Evolutionary conservation across 2,888 invertebrate genomes (phyloP).

Genomic region (Incurvaria masculella): DNA sequence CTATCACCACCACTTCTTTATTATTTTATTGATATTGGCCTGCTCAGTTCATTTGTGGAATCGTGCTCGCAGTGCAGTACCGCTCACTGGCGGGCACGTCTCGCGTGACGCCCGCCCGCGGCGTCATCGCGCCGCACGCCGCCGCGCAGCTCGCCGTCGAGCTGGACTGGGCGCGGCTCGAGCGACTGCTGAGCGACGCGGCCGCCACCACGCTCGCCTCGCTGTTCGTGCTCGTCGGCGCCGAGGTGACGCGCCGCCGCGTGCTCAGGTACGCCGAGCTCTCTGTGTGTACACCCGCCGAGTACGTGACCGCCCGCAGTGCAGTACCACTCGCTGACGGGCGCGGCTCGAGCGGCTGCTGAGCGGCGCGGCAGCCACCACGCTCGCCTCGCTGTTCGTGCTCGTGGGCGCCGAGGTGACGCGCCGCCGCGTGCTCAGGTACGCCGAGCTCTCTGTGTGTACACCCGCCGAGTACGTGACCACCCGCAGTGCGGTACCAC

Average conservation of each 20-base stretch:
- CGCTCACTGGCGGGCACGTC: slow-evolving; percentile 23
- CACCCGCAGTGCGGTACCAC: not conserved
- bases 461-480: too few species aligned
- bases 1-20: not conserved
- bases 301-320: too few species aligned
- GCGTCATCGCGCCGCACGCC: slow-evolving; percentile 21
- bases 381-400: slow-evolving; percentile 32
- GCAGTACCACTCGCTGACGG: slow-evolving; percentile 17
- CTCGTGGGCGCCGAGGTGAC: slow-evolving; percentile 38
- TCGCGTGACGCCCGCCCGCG: slow-evolving; percentile 24
- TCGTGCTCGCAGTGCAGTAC: not conserved
- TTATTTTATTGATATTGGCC: not conserved
- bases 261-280: slow-evolving; percentile 30
- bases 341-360: slow-evolving; percentile 31
- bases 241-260: slow-evolving; percentile 32
- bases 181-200: slow-evolving; percentile 27
- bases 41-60: not conserved
- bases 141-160: too few species aligned
- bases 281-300: too few species aligned
- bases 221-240: slow-evolving; percentile 35
- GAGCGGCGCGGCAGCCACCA: slow-evolving; percentile 21
- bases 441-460: not conserved
- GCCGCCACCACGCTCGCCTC: slow-evolving; percentile 29
- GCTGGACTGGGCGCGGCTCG: slow-evolving; percentile 32
- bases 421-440: slow-evolving; percentile 38